These are phyloP conservation scores for Toxotes jaculatrix DNA, from an alignment of 2,113 vertebrate species.

Conservation along the genomic window DNA sequence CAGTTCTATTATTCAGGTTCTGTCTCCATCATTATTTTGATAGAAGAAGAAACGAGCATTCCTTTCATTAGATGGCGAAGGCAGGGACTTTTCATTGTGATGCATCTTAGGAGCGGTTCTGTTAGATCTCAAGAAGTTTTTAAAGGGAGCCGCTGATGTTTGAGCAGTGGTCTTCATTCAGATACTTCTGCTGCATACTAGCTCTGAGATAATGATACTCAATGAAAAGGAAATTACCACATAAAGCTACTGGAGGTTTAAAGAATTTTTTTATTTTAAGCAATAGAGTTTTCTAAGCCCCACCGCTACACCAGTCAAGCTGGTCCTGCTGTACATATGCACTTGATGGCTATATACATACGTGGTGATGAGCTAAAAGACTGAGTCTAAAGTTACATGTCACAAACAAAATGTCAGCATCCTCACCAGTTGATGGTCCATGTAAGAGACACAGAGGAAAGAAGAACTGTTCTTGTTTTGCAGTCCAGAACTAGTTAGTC, in stretches of 20 bases:
- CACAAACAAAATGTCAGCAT: not conserved
- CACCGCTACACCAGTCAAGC: not conserved
- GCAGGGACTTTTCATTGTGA: slow-evolving; percentile 38
- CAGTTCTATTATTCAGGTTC: slow-evolving; percentile 56
- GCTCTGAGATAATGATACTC: slow-evolving; percentile 41
- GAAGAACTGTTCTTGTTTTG: not conserved
- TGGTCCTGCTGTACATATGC: no score
- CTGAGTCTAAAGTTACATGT: not conserved
- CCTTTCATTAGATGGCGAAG: slow-evolving; percentile 52
- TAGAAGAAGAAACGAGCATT: slow-evolving; percentile 27
- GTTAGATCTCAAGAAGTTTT: slow-evolving; percentile 33
- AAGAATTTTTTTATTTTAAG: not conserved
- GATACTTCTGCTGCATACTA: not conserved
- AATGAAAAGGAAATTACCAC: not conserved
- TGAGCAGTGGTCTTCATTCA: slow-evolving; percentile 2
- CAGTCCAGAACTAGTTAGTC: not conserved
- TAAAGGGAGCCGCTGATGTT: slow-evolving; percentile 19
- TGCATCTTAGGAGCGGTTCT: slow-evolving; percentile 23
- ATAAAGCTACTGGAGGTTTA: slow-evolving; percentile 5
- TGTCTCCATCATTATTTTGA: slow-evolving; percentile 52
- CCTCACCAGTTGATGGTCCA: not conserved
- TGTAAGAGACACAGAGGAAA: not conserved
- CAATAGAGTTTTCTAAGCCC: not conserved
- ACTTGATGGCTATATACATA: not conserved
- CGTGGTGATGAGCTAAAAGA: not conserved